phyloP scores from a whole-genome alignment of 1,140 invertebrate species.

The Dendrolimus punctatus region DNA sequence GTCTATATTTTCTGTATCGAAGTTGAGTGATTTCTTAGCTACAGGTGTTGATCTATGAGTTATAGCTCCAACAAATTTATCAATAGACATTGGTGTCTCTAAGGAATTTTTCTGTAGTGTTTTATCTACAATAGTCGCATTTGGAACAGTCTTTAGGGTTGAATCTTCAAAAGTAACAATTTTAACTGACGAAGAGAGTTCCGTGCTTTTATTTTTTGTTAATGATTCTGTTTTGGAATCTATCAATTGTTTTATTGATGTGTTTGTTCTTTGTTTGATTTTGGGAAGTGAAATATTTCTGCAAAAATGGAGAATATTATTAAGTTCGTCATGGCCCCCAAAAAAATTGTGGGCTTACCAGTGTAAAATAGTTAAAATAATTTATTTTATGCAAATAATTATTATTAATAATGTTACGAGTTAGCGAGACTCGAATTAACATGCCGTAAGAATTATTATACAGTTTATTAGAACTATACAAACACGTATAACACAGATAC shows the following conservation, averaged over 20 bases:
- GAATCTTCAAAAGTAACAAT: too few species aligned
- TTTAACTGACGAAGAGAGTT: too few species aligned
- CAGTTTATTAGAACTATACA: too few species aligned
- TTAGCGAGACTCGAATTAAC: too few species aligned
- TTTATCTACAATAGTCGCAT: constrained; percentile 23
- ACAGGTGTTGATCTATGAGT: constrained; percentile 55
- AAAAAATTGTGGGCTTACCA: too few species aligned
- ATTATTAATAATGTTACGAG: too few species aligned
- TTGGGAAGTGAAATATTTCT: constrained; percentile 35
- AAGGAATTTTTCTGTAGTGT: constrained; percentile 20
- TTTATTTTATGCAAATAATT: too few species aligned
- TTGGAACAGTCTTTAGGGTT: constrained; percentile 19
- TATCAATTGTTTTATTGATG: constrained; percentile 3
- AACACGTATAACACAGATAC: too few species aligned
- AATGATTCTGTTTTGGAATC: neutral
- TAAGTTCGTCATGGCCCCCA: neutral
- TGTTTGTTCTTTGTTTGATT: constrained; percentile 23
- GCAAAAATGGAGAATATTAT: constrained; percentile 15
- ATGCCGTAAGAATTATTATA: too few species aligned
- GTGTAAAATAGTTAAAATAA: too few species aligned
- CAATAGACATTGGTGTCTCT: constrained; percentile 50
- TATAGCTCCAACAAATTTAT: constrained; percentile 50
- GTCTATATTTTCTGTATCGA: constrained; percentile 22
- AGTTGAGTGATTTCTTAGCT: constrained; percentile 54
- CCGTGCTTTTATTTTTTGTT: constrained; percentile 2